Conservation (phyloP, 2,888 invertebrate genomes). For the Sphaerophoria taeniata region DNA sequence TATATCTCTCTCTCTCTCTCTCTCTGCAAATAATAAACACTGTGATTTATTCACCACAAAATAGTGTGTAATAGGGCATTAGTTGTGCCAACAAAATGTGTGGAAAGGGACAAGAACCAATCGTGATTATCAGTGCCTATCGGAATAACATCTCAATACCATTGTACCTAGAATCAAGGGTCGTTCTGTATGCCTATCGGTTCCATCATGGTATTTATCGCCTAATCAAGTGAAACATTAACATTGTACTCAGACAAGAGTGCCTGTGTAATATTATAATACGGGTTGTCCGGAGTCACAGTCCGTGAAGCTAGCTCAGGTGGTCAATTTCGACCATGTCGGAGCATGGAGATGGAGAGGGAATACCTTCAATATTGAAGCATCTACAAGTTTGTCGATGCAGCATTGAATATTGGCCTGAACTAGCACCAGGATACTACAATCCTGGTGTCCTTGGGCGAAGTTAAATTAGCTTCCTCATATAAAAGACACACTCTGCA, state of each 20-base stretch:
- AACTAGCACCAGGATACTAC: slow-evolving; percentile 3
- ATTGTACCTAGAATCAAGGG: background rate
- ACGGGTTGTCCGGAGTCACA: slow-evolving; percentile 33
- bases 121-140: slow-evolving; percentile 53
- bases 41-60: slow-evolving; percentile 58
- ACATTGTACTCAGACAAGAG: slow-evolving; percentile 42
- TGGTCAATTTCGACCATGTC: slow-evolving; percentile 40
- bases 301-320: slow-evolving; percentile 41
- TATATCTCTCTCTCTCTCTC: too few species aligned
- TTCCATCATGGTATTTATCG: slow-evolving; percentile 38
- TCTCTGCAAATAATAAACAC: background rate
- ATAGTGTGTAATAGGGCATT: slow-evolving; percentile 11
- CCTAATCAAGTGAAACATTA: slow-evolving; percentile 60
- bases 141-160: slow-evolving; percentile 40
- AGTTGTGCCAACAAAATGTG: background rate
- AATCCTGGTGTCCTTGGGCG: slow-evolving; percentile 46
- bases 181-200: background rate
- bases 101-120: background rate
- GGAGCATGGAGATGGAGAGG: background rate
- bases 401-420: background rate
- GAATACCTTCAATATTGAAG: slow-evolving; percentile 13
- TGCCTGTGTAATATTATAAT: background rate
- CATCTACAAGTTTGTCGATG: slow-evolving; percentile 17
- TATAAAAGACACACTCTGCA: slow-evolving; percentile 12
- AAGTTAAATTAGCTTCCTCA: slow-evolving; percentile 61